Base-by-base conservation (phyloP, 2,113 vertebrate genomes). In the Leucopsar rothschildi region DNA sequence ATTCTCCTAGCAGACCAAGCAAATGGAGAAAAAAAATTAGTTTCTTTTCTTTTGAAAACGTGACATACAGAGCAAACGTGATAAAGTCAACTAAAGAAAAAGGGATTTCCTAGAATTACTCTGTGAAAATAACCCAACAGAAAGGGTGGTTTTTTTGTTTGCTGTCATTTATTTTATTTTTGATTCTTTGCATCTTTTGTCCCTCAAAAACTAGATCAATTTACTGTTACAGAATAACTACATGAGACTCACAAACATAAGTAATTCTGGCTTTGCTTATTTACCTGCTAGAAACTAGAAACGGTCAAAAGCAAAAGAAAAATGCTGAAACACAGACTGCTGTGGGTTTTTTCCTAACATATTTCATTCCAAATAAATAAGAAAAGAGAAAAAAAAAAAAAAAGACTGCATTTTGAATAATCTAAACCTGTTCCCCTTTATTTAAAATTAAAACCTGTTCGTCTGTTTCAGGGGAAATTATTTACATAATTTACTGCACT, bases 141-240 rank as follows among this genome's bases (percentile, higher is more conserved):
- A 73, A 81, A 83, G 1, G 0, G 0, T 1, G 1, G 1, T 15
- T 16, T 35, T 66, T 66, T 8, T 29, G 2, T 45, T 73, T 56
- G 5, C 15, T 94, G 71, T 91, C 0, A 15, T 70, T 52, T 80
- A 28, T 7, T 59, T 73, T 82, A 14, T 0, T 35, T 88, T 93
- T 53, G 6, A 20, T 55, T 60, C 7, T 25, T 64, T 20, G 10
- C 18, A 49, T 4, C 3, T 61, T 61, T 29, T 86, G 17, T 9
- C 9, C 21, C 16, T 75, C 37, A 66, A 66, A 24, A 53, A 10
- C 22, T 56, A 78, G 18, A 31, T 85, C 28, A 45, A 63, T 63
- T 79, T 52, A 42, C 6, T 84, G 17, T 79, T 88, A 56, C 16
- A 27, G 33, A 52, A 28, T 50, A 42, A 50, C 17, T 69, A 17